A percentile compares a stretch with the other conserved stretches of the same genome.
Conservation (phyloP, 2,113 vertebrate genomes). For the Phyllopteryx taeniolatus region DNA sequence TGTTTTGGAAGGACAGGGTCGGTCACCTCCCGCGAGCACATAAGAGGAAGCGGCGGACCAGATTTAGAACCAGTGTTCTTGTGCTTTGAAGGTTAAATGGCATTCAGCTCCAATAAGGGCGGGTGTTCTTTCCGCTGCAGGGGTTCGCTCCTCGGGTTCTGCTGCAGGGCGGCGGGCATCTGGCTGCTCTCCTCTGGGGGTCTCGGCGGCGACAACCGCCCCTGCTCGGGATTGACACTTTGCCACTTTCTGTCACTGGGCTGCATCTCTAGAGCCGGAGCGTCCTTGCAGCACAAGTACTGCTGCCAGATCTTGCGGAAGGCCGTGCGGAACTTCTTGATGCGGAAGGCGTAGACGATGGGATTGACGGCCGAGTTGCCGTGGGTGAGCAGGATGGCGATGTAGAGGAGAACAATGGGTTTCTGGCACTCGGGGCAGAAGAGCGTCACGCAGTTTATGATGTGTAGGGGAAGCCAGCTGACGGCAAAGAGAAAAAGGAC, state of each 20-base stretch:
- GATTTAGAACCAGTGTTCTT: conserved; percentile 10
- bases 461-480: conserved; percentile 94
- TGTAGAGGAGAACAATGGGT: conserved; percentile 80
- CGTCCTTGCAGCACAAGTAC: conserved; percentile 85
- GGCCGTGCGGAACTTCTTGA: conserved; percentile 90
- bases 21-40: neutral
- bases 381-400: conserved; percentile 91
- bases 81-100: conserved; percentile 30
- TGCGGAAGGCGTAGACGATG: conserved; percentile 92
- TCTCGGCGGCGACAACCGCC: conserved; percentile 27
- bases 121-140: conserved; percentile 37
- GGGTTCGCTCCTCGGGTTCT: conserved; percentile 25
- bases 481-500: conserved; percentile 91
- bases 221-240: conserved; percentile 16
- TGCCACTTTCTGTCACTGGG: conserved; percentile 67
- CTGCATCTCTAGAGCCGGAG: conserved; percentile 56
- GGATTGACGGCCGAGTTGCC: conserved; percentile 98
- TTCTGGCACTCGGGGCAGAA: conserved; percentile 83
- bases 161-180: conserved; percentile 13
- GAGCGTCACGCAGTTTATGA: conserved; percentile 90
- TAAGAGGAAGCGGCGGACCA: conserved; percentile 12
- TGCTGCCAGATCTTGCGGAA: conserved; percentile 93
- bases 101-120: conserved; percentile 47
- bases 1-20: neutral
- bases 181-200: conserved; percentile 17